phyloP scores from a whole-genome alignment of 2,888 invertebrate genomes.

The Candidula unifasciata region DNA sequence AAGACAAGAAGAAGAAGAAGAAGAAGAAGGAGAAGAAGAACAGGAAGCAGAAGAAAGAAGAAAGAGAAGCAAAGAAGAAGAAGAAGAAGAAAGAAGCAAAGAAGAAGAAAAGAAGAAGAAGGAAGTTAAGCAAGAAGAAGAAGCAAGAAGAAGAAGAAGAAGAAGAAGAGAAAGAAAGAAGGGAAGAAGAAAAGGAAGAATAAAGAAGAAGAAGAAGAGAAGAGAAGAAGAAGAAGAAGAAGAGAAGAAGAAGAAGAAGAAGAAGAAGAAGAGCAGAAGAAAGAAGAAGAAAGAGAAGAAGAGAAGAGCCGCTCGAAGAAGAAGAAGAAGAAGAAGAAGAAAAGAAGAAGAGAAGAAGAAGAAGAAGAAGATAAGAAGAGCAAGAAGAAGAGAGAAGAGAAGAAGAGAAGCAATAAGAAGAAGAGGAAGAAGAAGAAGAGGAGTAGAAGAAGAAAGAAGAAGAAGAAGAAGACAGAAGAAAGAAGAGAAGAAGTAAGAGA shows the following conservation, averaged over 20 bases:
- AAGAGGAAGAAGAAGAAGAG: neutral
- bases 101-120: no score
- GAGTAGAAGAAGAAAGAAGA: neutral
- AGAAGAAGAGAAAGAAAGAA: neutral
- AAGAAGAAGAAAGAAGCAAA: neutral
- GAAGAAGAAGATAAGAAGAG: neutral
- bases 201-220: no score
- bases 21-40: neutral
- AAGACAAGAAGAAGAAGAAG: no score
- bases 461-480: neutral
- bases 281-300: no score
- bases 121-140: neutral
- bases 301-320: no score
- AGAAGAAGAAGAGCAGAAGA: no score
- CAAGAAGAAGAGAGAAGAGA: neutral
- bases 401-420: neutral
- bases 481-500: no score
- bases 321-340: no score
- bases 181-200: neutral
- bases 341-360: neutral
- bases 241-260: no score
- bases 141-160: neutral
- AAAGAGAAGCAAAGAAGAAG: constrained; percentile 27
- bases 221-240: neutral
- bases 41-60: no score